Percentiles rank a stretch among this genome's conserved stretches.
phyloP scores from a whole-genome alignment of 2,113 vertebrate species.

The Corvus moneduloides region DNA sequence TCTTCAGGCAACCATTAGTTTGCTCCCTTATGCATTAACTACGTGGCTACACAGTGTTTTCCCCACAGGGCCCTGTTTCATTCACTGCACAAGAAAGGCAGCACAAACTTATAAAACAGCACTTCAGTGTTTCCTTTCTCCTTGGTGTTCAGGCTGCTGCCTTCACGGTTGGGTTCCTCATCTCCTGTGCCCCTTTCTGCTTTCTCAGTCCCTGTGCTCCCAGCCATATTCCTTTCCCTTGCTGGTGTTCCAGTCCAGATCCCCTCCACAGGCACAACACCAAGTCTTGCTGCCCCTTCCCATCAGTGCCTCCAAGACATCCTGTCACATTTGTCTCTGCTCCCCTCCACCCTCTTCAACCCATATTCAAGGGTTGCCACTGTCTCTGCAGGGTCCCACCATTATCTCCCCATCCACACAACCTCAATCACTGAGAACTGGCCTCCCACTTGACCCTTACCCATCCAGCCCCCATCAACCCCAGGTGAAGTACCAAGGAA shows the following conservation, averaged over 20 bases:
- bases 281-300: background rate
- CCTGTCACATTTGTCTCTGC: background rate
- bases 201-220: background rate
- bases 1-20: conserved; percentile 51
- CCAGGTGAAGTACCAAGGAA: background rate
- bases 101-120: background rate
- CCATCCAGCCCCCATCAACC: no score
- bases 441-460: background rate
- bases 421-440: background rate
- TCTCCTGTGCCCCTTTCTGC: background rate
- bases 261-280: background rate
- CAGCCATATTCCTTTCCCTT: background rate
- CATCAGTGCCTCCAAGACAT: background rate
- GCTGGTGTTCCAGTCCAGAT: background rate
- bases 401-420: background rate
- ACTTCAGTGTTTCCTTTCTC: background rate
- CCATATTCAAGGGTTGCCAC: background rate
- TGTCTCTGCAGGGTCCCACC: background rate
- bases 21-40: background rate
- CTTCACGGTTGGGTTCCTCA: background rate
- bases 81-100: conserved; percentile 6
- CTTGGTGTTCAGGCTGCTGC: background rate
- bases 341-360: background rate
- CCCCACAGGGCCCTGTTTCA: conserved; percentile 1
- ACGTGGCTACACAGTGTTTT: background rate